Conservation (phyloP, 2,113 vertebrate species). For the Canis aureus region DNA sequence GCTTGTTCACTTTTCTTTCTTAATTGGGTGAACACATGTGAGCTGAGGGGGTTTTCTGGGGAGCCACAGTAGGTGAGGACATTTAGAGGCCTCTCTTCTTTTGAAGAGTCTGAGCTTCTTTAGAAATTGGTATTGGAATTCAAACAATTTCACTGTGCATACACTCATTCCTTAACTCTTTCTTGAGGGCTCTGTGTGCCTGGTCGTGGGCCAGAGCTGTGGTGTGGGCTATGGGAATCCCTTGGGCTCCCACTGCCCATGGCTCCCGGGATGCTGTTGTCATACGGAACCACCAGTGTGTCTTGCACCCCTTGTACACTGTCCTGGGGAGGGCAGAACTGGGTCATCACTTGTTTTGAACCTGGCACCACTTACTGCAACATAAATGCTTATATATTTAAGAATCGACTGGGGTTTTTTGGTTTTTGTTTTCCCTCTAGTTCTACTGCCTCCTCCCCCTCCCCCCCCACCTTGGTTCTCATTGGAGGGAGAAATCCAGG, state of each 20-base stretch:
- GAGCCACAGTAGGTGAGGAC: background rate
- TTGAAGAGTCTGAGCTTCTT: conserved; percentile 28
- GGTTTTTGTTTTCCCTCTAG: background rate
- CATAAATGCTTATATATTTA: conserved; percentile 34
- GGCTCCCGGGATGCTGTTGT: background rate
- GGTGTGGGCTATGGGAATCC: background rate
- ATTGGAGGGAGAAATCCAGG: conserved; percentile 51
- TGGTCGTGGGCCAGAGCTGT: background rate
- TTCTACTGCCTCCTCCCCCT: background rate
- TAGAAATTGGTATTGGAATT: conserved; percentile 38
- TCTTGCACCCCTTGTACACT: background rate
- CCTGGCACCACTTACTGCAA: background rate
- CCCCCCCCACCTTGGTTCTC: background rate
- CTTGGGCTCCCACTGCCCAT: no score
- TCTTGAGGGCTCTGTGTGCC: background rate
- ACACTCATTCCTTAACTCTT: background rate
- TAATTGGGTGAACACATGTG: background rate
- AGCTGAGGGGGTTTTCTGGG: conserved; percentile 7
- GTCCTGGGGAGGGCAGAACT: conserved; percentile 18
- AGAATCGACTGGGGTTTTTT: background rate
- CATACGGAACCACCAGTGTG: background rate
- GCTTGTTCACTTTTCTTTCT: background rate
- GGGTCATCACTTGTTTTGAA: conserved; percentile 5
- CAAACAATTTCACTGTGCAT: background rate
- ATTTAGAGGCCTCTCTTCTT: background rate